phyloP scores from a whole-genome alignment of 2,113 vertebrate genomes.

The Orycteropus afer region DNA sequence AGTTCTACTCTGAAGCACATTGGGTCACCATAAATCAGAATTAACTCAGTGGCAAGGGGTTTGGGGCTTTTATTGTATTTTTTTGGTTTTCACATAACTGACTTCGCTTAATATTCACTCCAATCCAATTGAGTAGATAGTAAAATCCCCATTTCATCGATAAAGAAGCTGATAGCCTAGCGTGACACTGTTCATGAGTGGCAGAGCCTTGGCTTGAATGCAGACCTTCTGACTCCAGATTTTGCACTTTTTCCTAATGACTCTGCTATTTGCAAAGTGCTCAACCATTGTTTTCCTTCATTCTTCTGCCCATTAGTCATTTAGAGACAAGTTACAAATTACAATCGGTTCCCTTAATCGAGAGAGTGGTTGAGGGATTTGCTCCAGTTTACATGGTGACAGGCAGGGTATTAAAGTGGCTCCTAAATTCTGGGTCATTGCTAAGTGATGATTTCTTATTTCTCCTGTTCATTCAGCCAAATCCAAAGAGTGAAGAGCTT shows the following conservation, averaged over 20 bases:
- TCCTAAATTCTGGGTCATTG: constrained; percentile 15
- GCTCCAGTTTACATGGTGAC: neutral
- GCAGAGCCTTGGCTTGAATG: neutral
- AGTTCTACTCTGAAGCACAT: neutral
- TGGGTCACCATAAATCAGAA: neutral
- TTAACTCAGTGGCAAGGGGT: neutral
- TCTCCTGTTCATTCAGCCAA: neutral
- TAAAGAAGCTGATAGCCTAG: neutral
- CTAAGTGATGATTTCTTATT: constrained; percentile 14
- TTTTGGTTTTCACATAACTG: neutral
- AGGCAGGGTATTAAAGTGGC: neutral
- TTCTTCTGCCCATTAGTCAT: neutral
- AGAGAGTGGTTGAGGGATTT: neutral
- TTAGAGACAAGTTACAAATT: neutral
- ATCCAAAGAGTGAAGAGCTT: neutral
- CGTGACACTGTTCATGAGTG: neutral
- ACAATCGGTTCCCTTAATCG: neutral
- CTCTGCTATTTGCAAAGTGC: neutral
- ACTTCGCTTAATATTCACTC: neutral
- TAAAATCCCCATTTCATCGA: neutral
- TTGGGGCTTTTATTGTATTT: neutral
- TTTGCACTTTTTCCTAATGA: neutral
- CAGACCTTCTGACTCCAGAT: neutral
- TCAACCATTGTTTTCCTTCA: neutral
- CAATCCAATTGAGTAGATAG: neutral